Base-by-base conservation (phyloP, 1,140 invertebrate species). In the Drosophila guanche region DNA sequence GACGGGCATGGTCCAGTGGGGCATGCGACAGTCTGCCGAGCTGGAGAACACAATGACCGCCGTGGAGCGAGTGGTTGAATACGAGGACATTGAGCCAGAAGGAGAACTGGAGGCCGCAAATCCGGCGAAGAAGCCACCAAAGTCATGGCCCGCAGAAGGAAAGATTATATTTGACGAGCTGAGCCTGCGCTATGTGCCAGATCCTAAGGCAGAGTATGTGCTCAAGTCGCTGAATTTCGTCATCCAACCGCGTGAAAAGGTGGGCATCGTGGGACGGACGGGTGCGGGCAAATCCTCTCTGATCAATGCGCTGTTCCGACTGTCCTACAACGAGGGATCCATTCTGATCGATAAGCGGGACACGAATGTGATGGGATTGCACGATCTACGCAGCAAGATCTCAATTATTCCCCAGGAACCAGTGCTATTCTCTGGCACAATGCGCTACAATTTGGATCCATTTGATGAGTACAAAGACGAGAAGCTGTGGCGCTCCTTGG, bases 231-330 rank as follows among this genome's bases (percentile, higher is more conserved):
- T 96, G 0, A 93, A 92, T 41, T 94, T 95, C 58, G 81, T 79
- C 0, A 94, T 96, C 25, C 70, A 92, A 10, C 90, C 94, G 0
- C 92, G 90, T 46, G 95, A 96, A 89, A 96, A 96, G 90, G 90
- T 94, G 2, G 94, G 93, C 14, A 95, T 98, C 48, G 96, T 97
- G 25, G 97, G 97, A 20, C 93, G 96, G 79, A 97, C 96, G 3
- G 98, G 98, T 2, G 97, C 97, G 16, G 98, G 98, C 6, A 99
- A 99, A 91, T 97, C 97, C 0, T 98, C 97, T 0, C 89, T 98
- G 1, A 96, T 98, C 50, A 93, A 95, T 22, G 95, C 96, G 1
- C 86, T 98, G 0, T 96, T 95, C 80, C 94, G 96, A 47, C 80
- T 98, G 22, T 94, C 94, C 7, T 95, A 95, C 73, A 93, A 95